Percentiles rank a stretch among this genome's conserved stretches.
These are phyloP conservation scores for Podarcis siculus DNA, from an alignment of 2,797 vertebrate genomes.

Conservation along the genomic window DNA sequence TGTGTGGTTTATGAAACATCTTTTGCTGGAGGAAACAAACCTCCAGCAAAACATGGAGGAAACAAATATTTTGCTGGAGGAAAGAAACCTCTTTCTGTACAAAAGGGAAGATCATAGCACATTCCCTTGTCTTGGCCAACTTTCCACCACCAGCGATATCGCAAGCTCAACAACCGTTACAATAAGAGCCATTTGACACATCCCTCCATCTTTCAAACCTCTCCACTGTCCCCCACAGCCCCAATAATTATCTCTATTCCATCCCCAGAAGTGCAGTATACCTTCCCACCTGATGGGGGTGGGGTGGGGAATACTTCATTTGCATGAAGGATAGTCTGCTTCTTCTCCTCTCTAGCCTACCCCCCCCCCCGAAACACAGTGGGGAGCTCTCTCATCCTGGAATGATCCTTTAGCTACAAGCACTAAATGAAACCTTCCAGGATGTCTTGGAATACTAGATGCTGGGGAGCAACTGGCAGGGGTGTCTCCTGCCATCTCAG, in stretches of 20 bases:
- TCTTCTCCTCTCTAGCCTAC: not conserved
- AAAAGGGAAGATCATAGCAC: not conserved
- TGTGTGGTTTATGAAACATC: not conserved
- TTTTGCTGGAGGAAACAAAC: not conserved
- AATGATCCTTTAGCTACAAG: not conserved
- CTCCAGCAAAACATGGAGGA: no score
- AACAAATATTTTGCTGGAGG: not conserved
- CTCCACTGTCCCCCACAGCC: not conserved
- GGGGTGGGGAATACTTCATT: not conserved
- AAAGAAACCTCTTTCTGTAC: not conserved
- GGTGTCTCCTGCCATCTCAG: not conserved
- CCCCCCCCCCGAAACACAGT: not conserved
- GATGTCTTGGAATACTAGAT: not conserved
- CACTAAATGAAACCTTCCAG: not conserved
- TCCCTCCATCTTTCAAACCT: not conserved
- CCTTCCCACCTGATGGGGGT: not conserved
- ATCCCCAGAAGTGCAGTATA: not conserved
- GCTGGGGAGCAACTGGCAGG: not conserved
- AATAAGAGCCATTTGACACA: not conserved
- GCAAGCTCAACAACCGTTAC: not conserved
- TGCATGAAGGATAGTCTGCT: not conserved
- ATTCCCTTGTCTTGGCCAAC: not conserved
- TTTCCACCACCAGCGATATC: no score
- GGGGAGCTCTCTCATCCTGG: not conserved
- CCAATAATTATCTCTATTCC: not conserved